These are phyloP conservation scores for Amphilophus citrinellus DNA, from an alignment of 2,113 vertebrate species.

Conservation along the genomic window DNA sequence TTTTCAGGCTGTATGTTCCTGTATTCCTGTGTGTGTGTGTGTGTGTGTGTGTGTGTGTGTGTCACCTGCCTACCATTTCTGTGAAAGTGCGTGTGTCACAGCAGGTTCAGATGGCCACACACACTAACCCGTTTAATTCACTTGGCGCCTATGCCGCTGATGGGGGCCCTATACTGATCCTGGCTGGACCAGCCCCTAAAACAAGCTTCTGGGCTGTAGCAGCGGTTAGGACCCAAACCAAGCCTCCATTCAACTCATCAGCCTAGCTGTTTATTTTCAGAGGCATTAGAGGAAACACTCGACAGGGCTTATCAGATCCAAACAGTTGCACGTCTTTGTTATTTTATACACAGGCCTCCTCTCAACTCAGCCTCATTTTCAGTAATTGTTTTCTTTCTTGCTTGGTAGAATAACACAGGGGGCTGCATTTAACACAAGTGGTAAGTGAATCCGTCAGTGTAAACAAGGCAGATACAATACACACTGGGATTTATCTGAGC, in stretches of 20 bases:
- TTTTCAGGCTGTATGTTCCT: neutral
- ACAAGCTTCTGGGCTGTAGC: slow-evolving; percentile 68
- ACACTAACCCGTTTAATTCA: slow-evolving; percentile 79
- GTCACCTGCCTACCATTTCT: slow-evolving; percentile 20
- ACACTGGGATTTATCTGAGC: slow-evolving; percentile 76
- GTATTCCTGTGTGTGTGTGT: slow-evolving; percentile 5
- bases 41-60: slow-evolving; percentile 8
- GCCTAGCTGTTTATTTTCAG: slow-evolving; percentile 81
- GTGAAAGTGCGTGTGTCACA: slow-evolving; percentile 39
- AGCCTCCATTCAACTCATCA: slow-evolving; percentile 78
- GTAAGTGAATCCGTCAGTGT: slow-evolving; percentile 76
- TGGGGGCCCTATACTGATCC: slow-evolving; percentile 66
- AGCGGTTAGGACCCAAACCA: slow-evolving; percentile 75
- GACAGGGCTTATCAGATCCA: slow-evolving; percentile 79
- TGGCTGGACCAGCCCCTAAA: slow-evolving; percentile 70
- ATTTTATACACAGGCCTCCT: slow-evolving; percentile 76
- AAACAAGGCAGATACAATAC: slow-evolving; percentile 76
- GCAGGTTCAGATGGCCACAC: slow-evolving; percentile 73
- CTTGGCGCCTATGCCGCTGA: slow-evolving; percentile 74
- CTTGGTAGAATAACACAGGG: slow-evolving; percentile 77
- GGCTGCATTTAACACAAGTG: slow-evolving; percentile 75
- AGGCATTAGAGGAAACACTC: slow-evolving; percentile 80
- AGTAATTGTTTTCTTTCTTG: slow-evolving; percentile 82
- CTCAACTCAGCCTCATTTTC: slow-evolving; percentile 75
- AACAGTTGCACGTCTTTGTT: slow-evolving; percentile 80